Evolutionary conservation across 2,888 invertebrate species (phyloP), one percentile per base, ranked within the genome.

Genomic region (Caenorhabditis imperialis): DNA sequence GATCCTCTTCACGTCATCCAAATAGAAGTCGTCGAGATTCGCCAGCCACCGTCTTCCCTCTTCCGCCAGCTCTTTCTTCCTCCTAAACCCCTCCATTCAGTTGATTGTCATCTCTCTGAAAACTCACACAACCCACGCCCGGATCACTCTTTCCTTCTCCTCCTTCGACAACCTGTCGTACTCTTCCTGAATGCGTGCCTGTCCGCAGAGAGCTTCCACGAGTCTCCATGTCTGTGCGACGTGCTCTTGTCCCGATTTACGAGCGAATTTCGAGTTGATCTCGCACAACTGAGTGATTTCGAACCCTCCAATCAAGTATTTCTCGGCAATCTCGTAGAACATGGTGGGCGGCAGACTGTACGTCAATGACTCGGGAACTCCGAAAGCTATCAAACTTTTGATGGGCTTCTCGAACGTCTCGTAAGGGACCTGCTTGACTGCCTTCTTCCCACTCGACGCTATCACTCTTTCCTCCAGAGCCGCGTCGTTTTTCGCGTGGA

Each of bases 161-260:
- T 57, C 45, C 3, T 45, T 47, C 3, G 25, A 20, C 14, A 51
- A 1, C 16, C n/a, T 44, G n/a, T 45, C 55, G 23, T 76, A 62
- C 23, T 67, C 72, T 1, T 62, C 67, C 18, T 72, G 62, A 27
- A 65, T 72, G n/a, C 54, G 35, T 16, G 71, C 67, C 22, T 75
- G 72, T 12, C 44, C 44, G 48, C 60, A 54, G 5, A 77, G 54
- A 12, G 63, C 69, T 38, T 73, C 77, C 10, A 73, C 73, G 4
- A 77, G 54, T 50, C 69, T 30, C 77, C 77, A 77, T 10, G 77
- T 77, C 22, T 73, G 73, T 8, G 69, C 67, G 20, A 69, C 73
- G 18, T 72, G 67, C 14, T 62, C 62, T 16, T 67, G 42, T 23
- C 70, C 71, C 23, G 40, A 30, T 23, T 63, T 50, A 10, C 62